These are phyloP conservation scores for Drosophila buzzatii DNA, from an alignment of 2,888 invertebrate genomes.

Conservation along the genomic window DNA sequence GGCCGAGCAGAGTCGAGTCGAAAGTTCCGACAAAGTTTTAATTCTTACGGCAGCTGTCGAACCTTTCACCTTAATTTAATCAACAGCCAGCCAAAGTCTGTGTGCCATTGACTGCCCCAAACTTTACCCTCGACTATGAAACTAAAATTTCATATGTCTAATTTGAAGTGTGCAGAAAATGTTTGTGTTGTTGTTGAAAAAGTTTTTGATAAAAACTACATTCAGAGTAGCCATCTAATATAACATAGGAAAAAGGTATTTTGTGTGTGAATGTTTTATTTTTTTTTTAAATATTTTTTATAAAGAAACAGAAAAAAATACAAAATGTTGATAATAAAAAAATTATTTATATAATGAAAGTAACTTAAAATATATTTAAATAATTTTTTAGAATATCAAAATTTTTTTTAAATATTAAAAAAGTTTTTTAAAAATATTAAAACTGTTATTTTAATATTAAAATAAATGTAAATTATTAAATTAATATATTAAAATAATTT, in stretches of 20 bases:
- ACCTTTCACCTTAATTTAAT: conserved; percentile 12
- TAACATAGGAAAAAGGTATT: neutral
- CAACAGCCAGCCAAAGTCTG: neutral
- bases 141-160: neutral
- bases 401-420: no score
- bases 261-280: neutral
- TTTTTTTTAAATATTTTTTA: no score
- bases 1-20: neutral
- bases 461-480: no score
- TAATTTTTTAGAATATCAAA: no score
- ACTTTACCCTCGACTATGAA: conserved; percentile 5
- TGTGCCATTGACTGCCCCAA: conserved; percentile 12
- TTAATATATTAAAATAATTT: no score
- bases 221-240: neutral
- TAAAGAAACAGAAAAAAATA: no score
- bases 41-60: conserved; percentile 21
- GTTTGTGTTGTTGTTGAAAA: neutral
- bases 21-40: conserved; percentile 23
- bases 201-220: neutral
- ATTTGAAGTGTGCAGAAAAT: neutral
- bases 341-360: no score
- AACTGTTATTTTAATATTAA: no score
- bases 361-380: no score
- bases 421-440: neutral
- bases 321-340: no score